Evolutionary conservation across 2,888 invertebrate genomes (phyloP), one percentile per base, ranked within the genome.

Genomic region (Leistus spinibarbis): DNA sequence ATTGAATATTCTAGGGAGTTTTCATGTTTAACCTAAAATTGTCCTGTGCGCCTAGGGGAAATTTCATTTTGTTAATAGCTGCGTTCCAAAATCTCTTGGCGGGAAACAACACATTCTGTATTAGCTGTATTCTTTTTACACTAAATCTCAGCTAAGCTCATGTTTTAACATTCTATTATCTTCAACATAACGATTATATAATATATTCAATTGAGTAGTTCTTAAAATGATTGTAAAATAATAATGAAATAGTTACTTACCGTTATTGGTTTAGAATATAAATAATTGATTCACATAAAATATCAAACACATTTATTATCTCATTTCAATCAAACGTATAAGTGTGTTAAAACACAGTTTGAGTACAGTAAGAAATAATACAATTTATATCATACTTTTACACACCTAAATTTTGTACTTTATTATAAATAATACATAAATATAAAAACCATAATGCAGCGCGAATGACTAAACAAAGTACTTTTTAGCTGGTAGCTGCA

Each of bases 261-360:
- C n/a, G n/a, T n/a, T n/a, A n/a, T 27, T 27, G 27, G 40, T 40
- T 40, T 40, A 7, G 5, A 13, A 57, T 24, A 10, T 24, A 40
- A 16, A 56, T 17, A 54, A 54, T 54, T 9, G n/a, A 10, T 22
- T n/a, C n/a, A 54, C 56, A 23, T 54, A 64, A 64, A 71, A 64
- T 71, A 64, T 54, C 54, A 71, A 71, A 71, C 64, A 71, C 71
- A 71, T 64, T 62, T 19, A 71, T 22, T 40, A 40, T 40, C 3
- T 40, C 40, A 40, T 40, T 40, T 40, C 7, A 40, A 40, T 40
- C 4, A 40, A 40, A 40, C 40, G n/a, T n/a, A 40, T 40, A 40
- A 40, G 40, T 40, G n/a, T n/a, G n/a, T 40, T 7, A 40, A 5
- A 40, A 40, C 13, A 40, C 40, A 40, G 40, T n/a, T n/a, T n/a